phyloP scores from a whole-genome alignment of 1,140 invertebrate genomes.

The Tribolium castaneum region DNA sequence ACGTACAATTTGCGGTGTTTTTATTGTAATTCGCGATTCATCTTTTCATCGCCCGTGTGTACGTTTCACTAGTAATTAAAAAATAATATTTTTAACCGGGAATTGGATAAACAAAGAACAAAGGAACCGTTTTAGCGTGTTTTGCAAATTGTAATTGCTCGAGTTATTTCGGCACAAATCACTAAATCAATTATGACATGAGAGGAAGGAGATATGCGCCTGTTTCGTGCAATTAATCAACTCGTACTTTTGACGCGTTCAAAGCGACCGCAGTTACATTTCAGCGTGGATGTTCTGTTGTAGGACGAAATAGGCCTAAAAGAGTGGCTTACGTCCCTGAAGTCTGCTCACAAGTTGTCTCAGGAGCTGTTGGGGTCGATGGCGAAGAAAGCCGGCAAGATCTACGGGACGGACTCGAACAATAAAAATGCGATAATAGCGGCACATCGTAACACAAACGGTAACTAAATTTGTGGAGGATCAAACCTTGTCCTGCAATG shows the following conservation, averaged over 20 bases:
- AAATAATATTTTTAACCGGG: background rate
- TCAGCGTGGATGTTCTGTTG: constrained; percentile 53
- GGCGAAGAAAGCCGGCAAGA: constrained; percentile 96
- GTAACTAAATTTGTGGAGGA: constrained; percentile 62
- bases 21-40: background rate
- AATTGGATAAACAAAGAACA: background rate
- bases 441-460: constrained; percentile 67
- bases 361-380: constrained; percentile 92
- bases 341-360: constrained; percentile 92
- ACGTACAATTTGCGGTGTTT: background rate
- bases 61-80: background rate
- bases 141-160: background rate
- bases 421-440: constrained; percentile 65
- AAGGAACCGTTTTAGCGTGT: background rate
- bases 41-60: background rate
- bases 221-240: background rate
- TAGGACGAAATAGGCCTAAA: constrained; percentile 95
- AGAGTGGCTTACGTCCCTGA: constrained; percentile 92
- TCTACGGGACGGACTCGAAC: constrained; percentile 85
- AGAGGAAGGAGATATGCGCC: background rate
- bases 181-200: too few species aligned
- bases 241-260: background rate
- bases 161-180: background rate
- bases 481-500: constrained; percentile 8
- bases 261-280: background rate